A percentile compares a stretch with the other conserved stretches of the same genome.
These are phyloP conservation scores for Eulemur coronatus DNA, from an alignment of 2,797 vertebrate species.

Conservation along the genomic window DNA sequence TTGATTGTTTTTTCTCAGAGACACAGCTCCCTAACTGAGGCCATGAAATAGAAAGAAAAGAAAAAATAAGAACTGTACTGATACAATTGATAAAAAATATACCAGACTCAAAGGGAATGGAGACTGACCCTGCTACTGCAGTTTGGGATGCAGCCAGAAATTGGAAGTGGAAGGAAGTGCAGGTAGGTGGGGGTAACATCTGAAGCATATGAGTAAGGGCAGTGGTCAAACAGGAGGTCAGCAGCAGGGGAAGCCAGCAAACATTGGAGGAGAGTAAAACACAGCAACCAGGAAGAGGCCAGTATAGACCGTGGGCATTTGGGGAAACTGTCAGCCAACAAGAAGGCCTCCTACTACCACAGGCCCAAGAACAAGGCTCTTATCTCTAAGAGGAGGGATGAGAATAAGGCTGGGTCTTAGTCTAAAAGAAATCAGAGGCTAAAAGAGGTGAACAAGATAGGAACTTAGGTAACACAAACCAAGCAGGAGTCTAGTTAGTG, in stretches of 20 bases:
- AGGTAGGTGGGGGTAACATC: neutral
- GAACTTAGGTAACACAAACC: neutral
- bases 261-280: neutral
- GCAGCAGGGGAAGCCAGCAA: neutral
- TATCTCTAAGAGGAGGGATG: neutral
- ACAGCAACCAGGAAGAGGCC: neutral
- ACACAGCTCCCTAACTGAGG: neutral
- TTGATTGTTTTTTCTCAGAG: slow-evolving; percentile 3
- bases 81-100: neutral
- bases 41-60: neutral
- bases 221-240: neutral
- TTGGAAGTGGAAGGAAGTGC: neutral
- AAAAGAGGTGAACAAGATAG: neutral
- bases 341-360: neutral
- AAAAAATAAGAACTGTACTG: neutral
- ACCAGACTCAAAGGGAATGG: neutral
- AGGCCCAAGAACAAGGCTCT: neutral
- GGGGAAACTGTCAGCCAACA: neutral
- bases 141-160: neutral
- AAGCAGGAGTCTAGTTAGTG: neutral
- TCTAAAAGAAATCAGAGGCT: neutral
- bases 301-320: neutral
- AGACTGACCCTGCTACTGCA: neutral
- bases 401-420: neutral
- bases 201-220: neutral